Evolutionary conservation across 2,888 invertebrate genomes (phyloP).

Genomic region (Thereva unica): DNA sequence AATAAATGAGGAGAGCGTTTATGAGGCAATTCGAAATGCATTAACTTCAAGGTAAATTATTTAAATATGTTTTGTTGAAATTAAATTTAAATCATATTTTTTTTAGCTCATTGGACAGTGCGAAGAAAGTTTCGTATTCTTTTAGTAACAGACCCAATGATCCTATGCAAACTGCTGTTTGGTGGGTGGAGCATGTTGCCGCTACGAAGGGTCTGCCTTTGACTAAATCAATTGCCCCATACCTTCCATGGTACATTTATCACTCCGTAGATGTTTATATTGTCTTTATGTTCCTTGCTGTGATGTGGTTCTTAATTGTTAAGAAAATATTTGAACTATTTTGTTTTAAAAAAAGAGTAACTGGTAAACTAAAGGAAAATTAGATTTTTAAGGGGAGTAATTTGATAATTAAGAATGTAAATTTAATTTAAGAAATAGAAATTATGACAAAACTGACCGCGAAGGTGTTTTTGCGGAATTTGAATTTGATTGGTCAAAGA

Average conservation of each 20-base stretch:
- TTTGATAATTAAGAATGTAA: no score
- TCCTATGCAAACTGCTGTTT: slow-evolving; percentile 62
- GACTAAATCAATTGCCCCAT: slow-evolving; percentile 56
- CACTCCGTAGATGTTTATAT: slow-evolving; percentile 52
- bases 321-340: slow-evolving; percentile 46
- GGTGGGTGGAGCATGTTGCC: slow-evolving; percentile 66
- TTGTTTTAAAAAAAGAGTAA: slow-evolving; percentile 1
- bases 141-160: slow-evolving; percentile 60
- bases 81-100: background rate
- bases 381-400: no score
- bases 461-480: no score
- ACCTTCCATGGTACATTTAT: slow-evolving; percentile 52
- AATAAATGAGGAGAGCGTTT: slow-evolving; percentile 60
- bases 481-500: no score
- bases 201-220: slow-evolving; percentile 61
- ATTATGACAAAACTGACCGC: no score
- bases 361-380: no score
- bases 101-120: slow-evolving; percentile 44
- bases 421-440: no score
- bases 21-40: slow-evolving; percentile 58
- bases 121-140: slow-evolving; percentile 56
- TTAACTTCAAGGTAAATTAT: slow-evolving; percentile 58
- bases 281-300: slow-evolving; percentile 42
- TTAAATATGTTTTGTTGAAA: background rate
- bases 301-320: slow-evolving; percentile 43